Evolutionary conservation across 2,888 invertebrate genomes (phyloP).

Genomic region (Xylocampa areola): DNA sequence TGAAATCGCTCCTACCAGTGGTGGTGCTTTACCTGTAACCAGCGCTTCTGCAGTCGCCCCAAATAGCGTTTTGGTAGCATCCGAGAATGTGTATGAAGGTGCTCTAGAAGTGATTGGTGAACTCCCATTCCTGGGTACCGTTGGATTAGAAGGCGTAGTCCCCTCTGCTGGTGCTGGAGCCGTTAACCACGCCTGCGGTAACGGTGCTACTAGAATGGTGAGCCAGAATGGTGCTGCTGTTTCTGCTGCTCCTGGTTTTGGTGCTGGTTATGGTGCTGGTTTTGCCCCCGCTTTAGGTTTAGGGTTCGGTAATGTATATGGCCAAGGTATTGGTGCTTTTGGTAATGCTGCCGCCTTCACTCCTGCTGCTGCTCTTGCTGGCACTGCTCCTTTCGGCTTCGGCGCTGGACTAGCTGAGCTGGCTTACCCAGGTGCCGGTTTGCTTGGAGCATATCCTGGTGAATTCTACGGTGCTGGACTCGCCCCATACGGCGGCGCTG

Average conservation of each 20-base stretch:
- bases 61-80: constrained; percentile 24
- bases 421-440: not conserved
- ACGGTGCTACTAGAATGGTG: constrained; percentile 30
- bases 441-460: not conserved
- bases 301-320: not conserved
- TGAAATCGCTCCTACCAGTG: constrained; percentile 31
- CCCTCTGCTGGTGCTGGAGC: constrained; percentile 41
- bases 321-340: constrained; percentile 1
- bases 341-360: not conserved
- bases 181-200: constrained; percentile 46
- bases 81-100: constrained; percentile 48
- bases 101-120: constrained; percentile 39
- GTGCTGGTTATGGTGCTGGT: not conserved
- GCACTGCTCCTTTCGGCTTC: not conserved
- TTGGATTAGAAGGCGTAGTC: constrained; percentile 30
- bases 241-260: constrained; percentile 5
- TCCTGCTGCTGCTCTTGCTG: not conserved
- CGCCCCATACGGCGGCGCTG: constrained; percentile 7
- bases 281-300: too few relatives aligned
- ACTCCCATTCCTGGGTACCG: constrained; percentile 47
- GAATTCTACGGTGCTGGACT: not conserved
- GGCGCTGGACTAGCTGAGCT: not conserved
- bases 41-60: constrained; percentile 40
- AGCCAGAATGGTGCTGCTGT: constrained; percentile 23
- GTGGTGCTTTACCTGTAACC: constrained; percentile 35